A percentile compares a stretch with the other conserved stretches of the same genome.
These are phyloP conservation scores for Andrena haemorrhoa DNA, from an alignment of 2,888 invertebrate species.

Conservation along the genomic window DNA sequence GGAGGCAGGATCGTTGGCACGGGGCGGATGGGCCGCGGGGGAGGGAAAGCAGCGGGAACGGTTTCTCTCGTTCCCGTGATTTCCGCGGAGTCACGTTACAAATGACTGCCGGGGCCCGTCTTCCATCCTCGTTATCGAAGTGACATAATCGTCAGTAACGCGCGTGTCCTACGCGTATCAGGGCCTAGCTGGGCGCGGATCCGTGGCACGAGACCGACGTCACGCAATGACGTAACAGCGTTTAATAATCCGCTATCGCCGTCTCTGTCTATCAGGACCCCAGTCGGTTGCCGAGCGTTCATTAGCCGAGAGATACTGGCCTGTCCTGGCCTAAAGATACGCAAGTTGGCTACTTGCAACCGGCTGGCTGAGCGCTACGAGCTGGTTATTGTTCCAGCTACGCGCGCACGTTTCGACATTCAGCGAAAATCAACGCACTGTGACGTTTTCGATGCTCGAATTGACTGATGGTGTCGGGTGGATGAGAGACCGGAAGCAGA, in stretches of 20 bases:
- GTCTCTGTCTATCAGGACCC: conserved; percentile 54
- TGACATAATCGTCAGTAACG: conserved; percentile 82
- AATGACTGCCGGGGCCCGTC: conserved; percentile 77
- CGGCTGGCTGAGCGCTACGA: neutral
- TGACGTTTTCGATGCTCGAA: conserved; percentile 5
- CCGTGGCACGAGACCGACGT: conserved; percentile 63
- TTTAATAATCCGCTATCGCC: conserved; percentile 73
- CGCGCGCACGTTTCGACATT: neutral
- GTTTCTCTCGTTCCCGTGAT: conserved; percentile 76
- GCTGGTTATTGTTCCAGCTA: conserved; percentile 17
- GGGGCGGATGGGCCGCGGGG: conserved; percentile 22
- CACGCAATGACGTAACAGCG: conserved; percentile 67
- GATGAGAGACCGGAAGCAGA: neutral
- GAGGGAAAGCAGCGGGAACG: conserved; percentile 55
- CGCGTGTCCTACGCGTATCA: conserved; percentile 67
- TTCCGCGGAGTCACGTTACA: conserved; percentile 83
- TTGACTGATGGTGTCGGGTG: neutral
- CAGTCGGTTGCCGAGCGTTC: conserved; percentile 52
- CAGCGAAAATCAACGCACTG: conserved; percentile 1
- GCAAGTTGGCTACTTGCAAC: conserved; percentile 34
- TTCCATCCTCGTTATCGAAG: conserved; percentile 82
- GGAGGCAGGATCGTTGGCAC: neutral
- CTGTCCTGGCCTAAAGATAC: conserved; percentile 46
- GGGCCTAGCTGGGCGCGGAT: conserved; percentile 47
- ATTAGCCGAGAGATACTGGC: conserved; percentile 62